Conservation (phyloP, 2,113 vertebrate species). For the Pao palembangensis region DNA sequence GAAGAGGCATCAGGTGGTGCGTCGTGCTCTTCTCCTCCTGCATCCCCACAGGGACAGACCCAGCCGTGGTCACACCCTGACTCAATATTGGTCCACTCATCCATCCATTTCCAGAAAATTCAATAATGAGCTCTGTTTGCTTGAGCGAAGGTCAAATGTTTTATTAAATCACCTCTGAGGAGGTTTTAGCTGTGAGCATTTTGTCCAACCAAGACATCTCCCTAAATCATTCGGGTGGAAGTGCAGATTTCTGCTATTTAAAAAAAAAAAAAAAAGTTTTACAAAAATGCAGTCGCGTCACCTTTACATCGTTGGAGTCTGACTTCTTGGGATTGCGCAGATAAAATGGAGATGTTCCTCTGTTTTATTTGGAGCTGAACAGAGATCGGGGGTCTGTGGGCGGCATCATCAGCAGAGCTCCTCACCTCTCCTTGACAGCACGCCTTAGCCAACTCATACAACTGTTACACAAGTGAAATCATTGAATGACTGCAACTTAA, state of each 20-base stretch:
- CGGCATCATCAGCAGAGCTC: constrained; percentile 17
- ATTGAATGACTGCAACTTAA: constrained; percentile 6
- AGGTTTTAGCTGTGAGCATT: background rate
- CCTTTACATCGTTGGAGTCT: too few relatives aligned
- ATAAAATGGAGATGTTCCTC: constrained; percentile 2
- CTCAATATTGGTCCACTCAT: constrained; percentile 41
- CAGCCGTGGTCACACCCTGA: constrained; percentile 5
- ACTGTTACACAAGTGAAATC: constrained; percentile 17
- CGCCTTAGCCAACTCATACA: background rate
- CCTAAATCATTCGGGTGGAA: too few relatives aligned
- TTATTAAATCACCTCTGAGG: too few relatives aligned
- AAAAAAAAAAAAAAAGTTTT: too few relatives aligned
- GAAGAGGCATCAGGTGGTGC: constrained; percentile 56
- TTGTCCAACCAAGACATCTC: background rate
- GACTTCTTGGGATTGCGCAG: too few relatives aligned
- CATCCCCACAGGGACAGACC: constrained; percentile 43
- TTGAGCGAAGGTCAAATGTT: too few relatives aligned
- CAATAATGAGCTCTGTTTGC: background rate
- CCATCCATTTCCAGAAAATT: constrained; percentile 3
- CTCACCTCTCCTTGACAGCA: constrained; percentile 18
- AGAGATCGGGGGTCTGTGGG: constrained; percentile 18
- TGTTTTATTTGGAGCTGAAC: constrained; percentile 50
- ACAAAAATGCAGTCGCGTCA: too few relatives aligned
- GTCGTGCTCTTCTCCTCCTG: background rate
- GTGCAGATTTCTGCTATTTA: too few relatives aligned